A percentile compares a stretch with the other conserved stretches of the same genome.
These are phyloP conservation scores for Seira sanloemensis DNA, from an alignment of 2,888 invertebrate genomes.

Conservation along the genomic window DNA sequence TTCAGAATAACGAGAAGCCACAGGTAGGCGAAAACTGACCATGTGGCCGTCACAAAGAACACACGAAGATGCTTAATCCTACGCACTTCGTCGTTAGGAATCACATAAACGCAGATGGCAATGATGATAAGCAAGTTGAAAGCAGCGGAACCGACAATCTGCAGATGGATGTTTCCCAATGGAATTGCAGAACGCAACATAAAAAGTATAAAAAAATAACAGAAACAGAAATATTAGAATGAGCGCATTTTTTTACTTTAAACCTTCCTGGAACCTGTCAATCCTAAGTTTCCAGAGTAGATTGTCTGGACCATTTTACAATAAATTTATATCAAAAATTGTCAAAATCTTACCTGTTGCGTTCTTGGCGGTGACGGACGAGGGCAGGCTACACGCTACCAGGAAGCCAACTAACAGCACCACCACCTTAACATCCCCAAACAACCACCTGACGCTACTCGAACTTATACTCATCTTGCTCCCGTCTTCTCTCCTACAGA, in stretches of 20 bases:
- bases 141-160: slow-evolving; percentile 98
- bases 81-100: slow-evolving; percentile 93
- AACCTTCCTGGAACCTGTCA: slow-evolving; percentile 99
- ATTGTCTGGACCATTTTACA: too few species aligned
- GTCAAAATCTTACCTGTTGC: slow-evolving; percentile 96
- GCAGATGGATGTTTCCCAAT: slow-evolving; percentile 2
- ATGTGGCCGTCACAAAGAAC: slow-evolving; percentile 97
- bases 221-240: too few species aligned
- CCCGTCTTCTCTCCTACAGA: slow-evolving; percentile 2
- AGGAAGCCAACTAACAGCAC: slow-evolving; percentile 50
- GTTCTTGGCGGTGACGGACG: slow-evolving; percentile 4
- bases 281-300: slow-evolving; percentile 95
- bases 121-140: slow-evolving; percentile 99
- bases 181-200: background rate
- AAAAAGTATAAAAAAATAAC: too few species aligned
- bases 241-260: too few species aligned
- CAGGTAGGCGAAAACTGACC: slow-evolving; percentile 98
- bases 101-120: slow-evolving; percentile 92
- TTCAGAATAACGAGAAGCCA: slow-evolving; percentile 98
- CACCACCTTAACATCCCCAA: slow-evolving; percentile 48
- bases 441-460: slow-evolving; percentile 43
- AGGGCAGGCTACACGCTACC: slow-evolving; percentile 37
- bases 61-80: slow-evolving; percentile 95
- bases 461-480: slow-evolving; percentile 55
- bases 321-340: too few species aligned